A percentile compares a stretch with the other conserved stretches of the same genome.
Conservation (phyloP, 2,888 invertebrate genomes). For the Harpalus rubripes region DNA sequence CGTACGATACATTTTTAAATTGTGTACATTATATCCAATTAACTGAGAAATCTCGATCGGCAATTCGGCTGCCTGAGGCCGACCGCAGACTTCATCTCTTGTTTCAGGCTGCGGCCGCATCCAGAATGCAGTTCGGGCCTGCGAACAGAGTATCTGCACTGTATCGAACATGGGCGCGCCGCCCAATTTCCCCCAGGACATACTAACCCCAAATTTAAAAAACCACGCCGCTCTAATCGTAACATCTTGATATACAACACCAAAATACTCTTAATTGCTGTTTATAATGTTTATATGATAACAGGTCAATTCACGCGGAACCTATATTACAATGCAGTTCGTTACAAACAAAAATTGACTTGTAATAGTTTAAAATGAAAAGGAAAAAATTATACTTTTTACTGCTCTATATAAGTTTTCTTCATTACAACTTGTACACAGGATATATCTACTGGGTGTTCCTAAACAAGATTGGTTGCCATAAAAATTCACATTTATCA, state of each 20-base stretch:
- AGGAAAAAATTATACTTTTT: too few species aligned
- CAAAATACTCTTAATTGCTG: background rate
- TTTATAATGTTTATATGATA: background rate
- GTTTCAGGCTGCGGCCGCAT: constrained; percentile 20
- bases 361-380: too few species aligned
- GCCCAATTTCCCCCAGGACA: constrained; percentile 27
- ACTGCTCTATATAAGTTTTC: too few species aligned
- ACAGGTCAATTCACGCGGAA: too few species aligned
- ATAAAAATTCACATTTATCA: too few species aligned
- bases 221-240: background rate
- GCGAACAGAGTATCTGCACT: constrained; percentile 31
- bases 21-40: constrained; percentile 67
- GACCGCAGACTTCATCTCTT: constrained; percentile 42
- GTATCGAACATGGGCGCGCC: constrained; percentile 45
- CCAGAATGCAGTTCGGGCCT: constrained; percentile 37
- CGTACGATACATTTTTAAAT: constrained; percentile 61
- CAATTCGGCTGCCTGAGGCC: constrained; percentile 43
- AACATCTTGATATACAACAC: background rate
- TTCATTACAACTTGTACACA: too few species aligned
- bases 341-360: too few species aligned
- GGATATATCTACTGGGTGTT: too few species aligned
- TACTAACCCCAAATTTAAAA: constrained; percentile 39
- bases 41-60: constrained; percentile 59
- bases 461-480: too few species aligned
- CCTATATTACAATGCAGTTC: too few species aligned